phyloP scores from a whole-genome alignment of 2,888 invertebrate genomes.

The Protophormia terraenovae region DNA sequence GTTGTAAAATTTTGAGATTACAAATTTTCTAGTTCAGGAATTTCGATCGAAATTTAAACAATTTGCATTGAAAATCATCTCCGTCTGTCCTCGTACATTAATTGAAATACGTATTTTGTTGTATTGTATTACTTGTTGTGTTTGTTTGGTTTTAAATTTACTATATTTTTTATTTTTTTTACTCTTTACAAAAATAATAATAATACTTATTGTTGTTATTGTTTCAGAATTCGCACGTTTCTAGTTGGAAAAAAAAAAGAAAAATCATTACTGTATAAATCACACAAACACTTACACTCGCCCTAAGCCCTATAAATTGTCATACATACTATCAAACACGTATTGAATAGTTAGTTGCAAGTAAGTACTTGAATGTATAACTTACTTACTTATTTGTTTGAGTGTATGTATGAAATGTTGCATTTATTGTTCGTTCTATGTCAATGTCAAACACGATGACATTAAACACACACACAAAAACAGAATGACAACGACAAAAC shows the following conservation, averaged over 20 bases:
- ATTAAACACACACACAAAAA: conserved; percentile 26
- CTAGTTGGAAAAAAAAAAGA: conserved; percentile 1
- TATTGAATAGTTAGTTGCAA: conserved; percentile 19
- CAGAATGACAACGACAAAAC: neutral
- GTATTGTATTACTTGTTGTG: conserved; percentile 13
- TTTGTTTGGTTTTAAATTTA: conserved; percentile 2
- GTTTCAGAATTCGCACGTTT: conserved; percentile 29
- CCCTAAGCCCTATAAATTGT: conserved; percentile 13
- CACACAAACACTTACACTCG: conserved; percentile 7
- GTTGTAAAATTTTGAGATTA: too few species aligned
- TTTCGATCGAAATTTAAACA: too few species aligned
- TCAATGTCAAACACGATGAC: conserved; percentile 50
- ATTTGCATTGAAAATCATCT: too few species aligned
- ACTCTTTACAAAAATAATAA: too few species aligned
- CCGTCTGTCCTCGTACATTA: neutral
- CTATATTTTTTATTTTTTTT: neutral
- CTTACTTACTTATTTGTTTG: neutral
- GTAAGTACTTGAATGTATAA: conserved; percentile 6
- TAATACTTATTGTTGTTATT: conserved; percentile 19
- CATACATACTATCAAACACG: conserved; percentile 5
- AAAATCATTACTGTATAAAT: neutral
- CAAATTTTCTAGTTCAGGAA: too few species aligned
- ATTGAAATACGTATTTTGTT: neutral
- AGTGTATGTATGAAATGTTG: conserved; percentile 19
- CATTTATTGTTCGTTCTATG: conserved; percentile 48